Conservation (phyloP, 2,888 invertebrate species). For the Hemaris fuciformis region DNA sequence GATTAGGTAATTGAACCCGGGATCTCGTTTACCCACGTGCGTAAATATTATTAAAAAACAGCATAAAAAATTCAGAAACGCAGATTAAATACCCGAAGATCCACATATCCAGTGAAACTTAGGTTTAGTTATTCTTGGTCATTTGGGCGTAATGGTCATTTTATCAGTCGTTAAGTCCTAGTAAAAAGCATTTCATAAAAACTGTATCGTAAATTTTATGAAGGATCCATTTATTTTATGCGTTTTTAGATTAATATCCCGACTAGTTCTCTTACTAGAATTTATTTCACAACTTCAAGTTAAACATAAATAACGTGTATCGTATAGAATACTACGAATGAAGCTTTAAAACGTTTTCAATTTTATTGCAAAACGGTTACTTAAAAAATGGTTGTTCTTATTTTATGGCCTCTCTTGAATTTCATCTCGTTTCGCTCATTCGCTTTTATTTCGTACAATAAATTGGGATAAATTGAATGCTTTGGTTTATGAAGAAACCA, state of each 20-base stretch:
- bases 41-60: no score
- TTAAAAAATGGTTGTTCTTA: conserved; percentile 26
- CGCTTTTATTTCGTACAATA: conserved; percentile 24
- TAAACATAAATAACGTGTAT: background rate
- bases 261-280: background rate
- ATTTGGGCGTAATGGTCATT: background rate
- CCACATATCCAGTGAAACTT: no score
- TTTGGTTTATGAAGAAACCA: background rate
- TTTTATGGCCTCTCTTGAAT: conserved; percentile 30
- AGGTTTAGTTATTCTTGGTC: no score
- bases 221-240: background rate
- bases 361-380: conserved; percentile 25
- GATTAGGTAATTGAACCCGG: no score
- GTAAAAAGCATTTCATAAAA: background rate
- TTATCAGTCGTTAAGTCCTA: background rate
- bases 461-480: conserved; percentile 9
- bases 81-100: no score
- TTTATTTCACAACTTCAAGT: background rate
- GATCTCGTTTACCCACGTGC: no score
- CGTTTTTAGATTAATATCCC: background rate
- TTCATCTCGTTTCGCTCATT: conserved; percentile 30
- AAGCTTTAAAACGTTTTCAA: conserved; percentile 1
- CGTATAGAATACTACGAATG: background rate
- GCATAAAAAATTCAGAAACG: no score
- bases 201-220: background rate